phyloP scores from a whole-genome alignment of 2,888 invertebrate genomes.

The Octodonta nipae region DNA sequence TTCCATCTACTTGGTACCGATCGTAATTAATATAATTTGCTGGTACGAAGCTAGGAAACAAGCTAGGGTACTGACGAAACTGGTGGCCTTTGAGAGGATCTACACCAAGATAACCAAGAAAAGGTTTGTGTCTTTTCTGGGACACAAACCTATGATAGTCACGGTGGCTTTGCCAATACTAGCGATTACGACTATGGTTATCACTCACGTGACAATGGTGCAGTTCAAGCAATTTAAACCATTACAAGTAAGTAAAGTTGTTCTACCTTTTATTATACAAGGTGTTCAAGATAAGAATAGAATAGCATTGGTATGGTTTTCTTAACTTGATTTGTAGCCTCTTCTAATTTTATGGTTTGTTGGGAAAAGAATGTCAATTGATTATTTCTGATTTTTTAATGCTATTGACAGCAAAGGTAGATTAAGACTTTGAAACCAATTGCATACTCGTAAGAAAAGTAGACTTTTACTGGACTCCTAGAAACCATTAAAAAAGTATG shows the following conservation, averaged over 20 bases:
- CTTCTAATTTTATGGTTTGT: no score
- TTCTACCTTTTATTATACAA: no score
- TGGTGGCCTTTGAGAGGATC: conserved; percentile 53
- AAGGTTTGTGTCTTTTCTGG: conserved; percentile 42
- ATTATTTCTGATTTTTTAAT: no score
- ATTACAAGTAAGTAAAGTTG: conserved; percentile 37
- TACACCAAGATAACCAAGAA: conserved; percentile 49
- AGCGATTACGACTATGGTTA: conserved; percentile 49
- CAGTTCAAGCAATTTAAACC: conserved; percentile 52
- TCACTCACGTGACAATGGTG: conserved; percentile 58
- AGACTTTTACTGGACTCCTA: no score
- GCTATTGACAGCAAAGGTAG: no score
- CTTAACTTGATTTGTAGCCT: no score
- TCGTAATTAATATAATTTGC: conserved; percentile 39
- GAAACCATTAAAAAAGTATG: no score
- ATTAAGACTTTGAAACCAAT: no score
- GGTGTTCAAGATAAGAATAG: no score
- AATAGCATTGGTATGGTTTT: no score
- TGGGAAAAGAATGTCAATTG: no score
- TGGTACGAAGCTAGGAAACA: conserved; percentile 50
- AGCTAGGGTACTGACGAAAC: conserved; percentile 46
- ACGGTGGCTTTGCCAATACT: conserved; percentile 47
- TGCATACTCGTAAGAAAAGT: no score
- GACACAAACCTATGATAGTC: conserved; percentile 45
- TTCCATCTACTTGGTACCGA: conserved; percentile 56